Percentiles rank a stretch among this genome's conserved stretches.
These are phyloP conservation scores for Phenganax marumi DNA, from an alignment of 92 coral and sea anemone species.

Conservation along the genomic window DNA sequence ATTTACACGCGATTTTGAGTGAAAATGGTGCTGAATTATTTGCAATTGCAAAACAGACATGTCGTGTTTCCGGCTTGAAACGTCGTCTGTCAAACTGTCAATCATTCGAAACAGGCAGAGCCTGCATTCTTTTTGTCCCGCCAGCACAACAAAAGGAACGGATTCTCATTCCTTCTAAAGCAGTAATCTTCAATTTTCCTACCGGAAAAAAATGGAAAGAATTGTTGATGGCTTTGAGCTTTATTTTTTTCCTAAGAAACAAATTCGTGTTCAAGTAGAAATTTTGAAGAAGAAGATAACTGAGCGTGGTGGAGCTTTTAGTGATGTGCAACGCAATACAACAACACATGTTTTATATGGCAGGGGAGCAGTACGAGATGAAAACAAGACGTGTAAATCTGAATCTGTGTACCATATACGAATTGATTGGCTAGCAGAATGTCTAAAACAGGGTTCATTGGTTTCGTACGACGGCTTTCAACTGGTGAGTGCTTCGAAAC, in stretches of 20 bases:
- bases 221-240: neutral
- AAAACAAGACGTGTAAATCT: neutral
- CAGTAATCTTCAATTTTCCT: no score
- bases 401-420: neutral
- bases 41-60: no score
- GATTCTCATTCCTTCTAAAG: no score
- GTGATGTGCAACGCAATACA: neutral
- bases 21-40: no score
- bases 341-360: neutral
- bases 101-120: no score
- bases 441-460: neutral
- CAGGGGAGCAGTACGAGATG: neutral
- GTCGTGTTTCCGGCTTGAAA: no score
- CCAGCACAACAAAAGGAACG: no score
- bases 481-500: neutral
- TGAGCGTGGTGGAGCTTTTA: neutral
- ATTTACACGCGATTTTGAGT: no score
- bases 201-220: neutral
- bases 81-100: no score
- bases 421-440: constrained; percentile 5
- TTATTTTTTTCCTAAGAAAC: constrained; percentile 17
- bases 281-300: constrained; percentile 5
- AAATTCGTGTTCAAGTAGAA: constrained; percentile 3
- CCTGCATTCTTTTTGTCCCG: no score
- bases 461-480: neutral